Evolutionary conservation across 2,113 vertebrate genomes (phyloP), one percentile per base, ranked within the genome.

Genomic region (Haliaeetus leucogaster): DNA sequence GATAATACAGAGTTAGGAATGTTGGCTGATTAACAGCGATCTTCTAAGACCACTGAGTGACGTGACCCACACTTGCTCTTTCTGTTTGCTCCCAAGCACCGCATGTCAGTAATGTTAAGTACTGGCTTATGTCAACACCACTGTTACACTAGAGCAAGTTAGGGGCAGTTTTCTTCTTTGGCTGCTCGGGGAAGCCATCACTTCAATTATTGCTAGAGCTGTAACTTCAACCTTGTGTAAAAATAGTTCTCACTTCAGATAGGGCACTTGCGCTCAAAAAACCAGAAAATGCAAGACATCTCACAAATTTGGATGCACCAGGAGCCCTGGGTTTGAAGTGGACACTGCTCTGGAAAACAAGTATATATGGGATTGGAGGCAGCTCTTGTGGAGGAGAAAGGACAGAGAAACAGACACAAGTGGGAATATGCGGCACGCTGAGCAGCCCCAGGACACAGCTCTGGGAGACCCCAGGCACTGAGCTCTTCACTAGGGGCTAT

Each of bases 81-180:
- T 84, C 45, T 79, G 70, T 94, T 74, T 79, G 65, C 61, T 74
- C 47, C 26, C 52, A 87, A 82, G 38, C 61, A n/a, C 73, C 82
- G 47, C 42, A n/a, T 36, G 56, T 43, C 23, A 86, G 45, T 40
- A 80, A 88, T 10, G 23, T 34, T 67, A 79, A 66, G 29, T 32
- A 70, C 52, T 43, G 58, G 72, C 40, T 86, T 70, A 47, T 25
- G 42, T 65, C 78, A 96, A 65, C 40, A 93, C 10, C 25, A 61
- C 67, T 58, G 74, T 70, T 80, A 43, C 4, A 76, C 21, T 58
- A 94, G 18, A 90, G 52, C 40, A 90, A 36, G 36, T 52, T 25
- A 86, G 11, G 21, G 40, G 36, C 43, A 92, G 77, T 80, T 88
- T 93, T 77, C 34, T 74, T 91, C 56, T 88, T 72, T 47, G 71